Percentiles rank a stretch among this genome's conserved stretches.
phyloP scores from a whole-genome alignment of 2,888 invertebrate species.

The Himalopsyche tibetana region DNA sequence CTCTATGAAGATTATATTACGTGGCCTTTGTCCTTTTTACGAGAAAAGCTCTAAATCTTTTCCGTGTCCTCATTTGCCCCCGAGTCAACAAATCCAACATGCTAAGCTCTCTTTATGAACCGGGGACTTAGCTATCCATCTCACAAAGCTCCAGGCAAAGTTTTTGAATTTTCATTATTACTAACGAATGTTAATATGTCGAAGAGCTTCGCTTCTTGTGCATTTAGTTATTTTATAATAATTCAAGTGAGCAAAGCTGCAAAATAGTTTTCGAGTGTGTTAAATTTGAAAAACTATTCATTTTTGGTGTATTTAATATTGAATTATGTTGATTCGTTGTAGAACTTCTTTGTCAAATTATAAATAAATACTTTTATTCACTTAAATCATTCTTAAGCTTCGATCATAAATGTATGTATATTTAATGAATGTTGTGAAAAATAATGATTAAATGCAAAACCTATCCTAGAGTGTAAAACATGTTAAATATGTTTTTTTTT shows the following conservation, averaged over 20 bases:
- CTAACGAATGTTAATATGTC: background rate
- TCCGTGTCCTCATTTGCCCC: slow-evolving; percentile 13
- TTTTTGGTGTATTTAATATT: too few relatives aligned
- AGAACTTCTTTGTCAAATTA: too few relatives aligned
- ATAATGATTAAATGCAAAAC: too few relatives aligned
- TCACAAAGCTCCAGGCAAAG: background rate
- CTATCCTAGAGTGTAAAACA: too few relatives aligned
- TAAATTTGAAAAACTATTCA: too few relatives aligned
- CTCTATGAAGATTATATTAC: background rate
- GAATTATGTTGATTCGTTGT: too few relatives aligned
- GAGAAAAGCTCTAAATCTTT: slow-evolving; percentile 11
- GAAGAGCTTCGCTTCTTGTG: background rate
- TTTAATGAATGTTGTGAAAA: too few relatives aligned
- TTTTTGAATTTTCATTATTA: slow-evolving; percentile 17
- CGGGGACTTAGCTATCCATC: background rate
- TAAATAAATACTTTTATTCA: too few relatives aligned
- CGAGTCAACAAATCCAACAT: slow-evolving; percentile 16
- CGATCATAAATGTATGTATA: too few relatives aligned
- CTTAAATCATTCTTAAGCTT: too few relatives aligned
- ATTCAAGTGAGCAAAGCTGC: background rate
- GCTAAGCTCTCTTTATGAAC: slow-evolving; percentile 27
- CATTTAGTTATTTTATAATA: background rate
- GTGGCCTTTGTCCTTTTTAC: background rate
- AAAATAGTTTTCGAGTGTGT: too few relatives aligned
- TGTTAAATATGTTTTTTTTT: too few relatives aligned